phyloP scores from a whole-genome alignment of 2,797 vertebrate species.

The Aldrovandia affinis region DNA sequence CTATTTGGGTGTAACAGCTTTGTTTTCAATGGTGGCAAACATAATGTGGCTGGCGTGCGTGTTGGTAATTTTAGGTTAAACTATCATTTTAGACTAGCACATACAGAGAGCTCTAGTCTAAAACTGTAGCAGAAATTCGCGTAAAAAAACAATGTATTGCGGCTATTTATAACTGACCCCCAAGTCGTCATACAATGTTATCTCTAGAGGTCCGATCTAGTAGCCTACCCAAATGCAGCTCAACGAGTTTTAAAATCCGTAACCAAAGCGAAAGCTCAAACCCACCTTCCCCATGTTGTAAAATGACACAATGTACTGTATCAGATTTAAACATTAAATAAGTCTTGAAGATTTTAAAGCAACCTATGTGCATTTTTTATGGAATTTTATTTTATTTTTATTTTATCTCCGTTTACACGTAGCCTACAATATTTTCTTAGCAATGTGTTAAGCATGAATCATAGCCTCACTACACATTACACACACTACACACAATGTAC shows the following conservation, averaged over 20 bases:
- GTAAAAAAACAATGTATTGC: not conserved
- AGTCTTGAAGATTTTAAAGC: not conserved
- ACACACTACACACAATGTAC: no score
- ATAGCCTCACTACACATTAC: no score
- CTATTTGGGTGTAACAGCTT: constrained; percentile 18
- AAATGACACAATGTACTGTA: not conserved
- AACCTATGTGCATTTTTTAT: not conserved
- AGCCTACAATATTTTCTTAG: not conserved
- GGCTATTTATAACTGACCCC: not conserved
- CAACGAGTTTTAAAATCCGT: not conserved
- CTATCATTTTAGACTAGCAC: not conserved
- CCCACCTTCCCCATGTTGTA: not conserved
- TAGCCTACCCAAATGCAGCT: not conserved
- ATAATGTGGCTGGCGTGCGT: not conserved
- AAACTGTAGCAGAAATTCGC: not conserved
- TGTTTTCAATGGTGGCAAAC: not conserved
- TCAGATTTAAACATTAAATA: not conserved
- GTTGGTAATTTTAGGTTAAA: not conserved
- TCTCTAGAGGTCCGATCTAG: not conserved
- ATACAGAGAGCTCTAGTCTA: not conserved
- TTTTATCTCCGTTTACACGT: not conserved
- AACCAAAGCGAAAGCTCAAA: not conserved
- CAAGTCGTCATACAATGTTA: not conserved
- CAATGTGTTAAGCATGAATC: not conserved
- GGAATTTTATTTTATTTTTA: not conserved